Evolutionary conservation across 2,888 invertebrate genomes (phyloP), one percentile per base, ranked within the genome.

Genomic region (Philaethria dido): DNA sequence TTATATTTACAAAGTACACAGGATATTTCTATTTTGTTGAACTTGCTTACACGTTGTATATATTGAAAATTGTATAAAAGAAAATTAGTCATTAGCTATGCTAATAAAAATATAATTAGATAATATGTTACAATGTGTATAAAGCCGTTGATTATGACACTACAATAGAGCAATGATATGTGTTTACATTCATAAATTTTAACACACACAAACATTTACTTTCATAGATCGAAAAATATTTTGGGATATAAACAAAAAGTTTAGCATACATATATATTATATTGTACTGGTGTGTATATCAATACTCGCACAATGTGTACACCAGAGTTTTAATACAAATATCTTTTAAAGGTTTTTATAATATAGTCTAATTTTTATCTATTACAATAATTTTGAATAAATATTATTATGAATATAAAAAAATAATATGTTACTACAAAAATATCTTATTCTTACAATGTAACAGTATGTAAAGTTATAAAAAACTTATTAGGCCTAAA

Each of bases 391-490:
- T 57, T 57, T 57, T 22, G 42, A 57, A 57, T 57, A 57, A 25
- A 42, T 57, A 57, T 16, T n/a, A 52, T 42, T 42, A 42, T 42
- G 42, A 22, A 42, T 39, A 22, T 57, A 42, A 39, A 55, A 44
- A 18, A 59, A 29, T 2, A 59, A 59, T 44, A 45, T 29, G 29
- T 60, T 16, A 14, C 13, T 33, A 60, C 18, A 60, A 60, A 60
- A 60, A 60, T 60, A 60, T 60, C 16, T 60, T 18, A 33, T 47
- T 29, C 45, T 60, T 60, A 60, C 47, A 44, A 60, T 60, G 33
- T 60, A 60, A 60, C 16, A 45, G 60, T 60, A 60, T 47, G 47
- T 60, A 45, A 44, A 60, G 45, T 60, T 60, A 47, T 60, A 60
- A 33, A 60, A 45, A 60, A 60, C 29, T 60, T 33, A 60, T 60